Conservation (phyloP, 2,797 vertebrate species). For the Oreochromis mossambicus region DNA sequence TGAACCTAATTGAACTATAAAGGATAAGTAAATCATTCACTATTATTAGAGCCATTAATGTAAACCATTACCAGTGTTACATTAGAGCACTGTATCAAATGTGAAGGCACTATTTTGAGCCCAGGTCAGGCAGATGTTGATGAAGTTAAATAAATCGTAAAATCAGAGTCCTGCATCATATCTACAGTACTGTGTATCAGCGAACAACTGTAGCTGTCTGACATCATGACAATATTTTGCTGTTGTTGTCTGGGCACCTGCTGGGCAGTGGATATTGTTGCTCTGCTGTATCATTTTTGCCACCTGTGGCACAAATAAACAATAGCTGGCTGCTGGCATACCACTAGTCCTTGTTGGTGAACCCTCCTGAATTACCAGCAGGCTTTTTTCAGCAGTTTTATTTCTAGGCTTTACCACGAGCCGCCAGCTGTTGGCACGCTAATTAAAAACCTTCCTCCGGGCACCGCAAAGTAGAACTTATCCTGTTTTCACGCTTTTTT, state of each 20-base stretch:
- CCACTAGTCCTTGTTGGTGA: neutral
- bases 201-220: neutral
- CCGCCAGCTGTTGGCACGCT: neutral
- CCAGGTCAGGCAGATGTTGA: neutral
- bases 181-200: neutral
- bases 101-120: neutral
- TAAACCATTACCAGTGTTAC: neutral
- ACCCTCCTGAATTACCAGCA: constrained; percentile 8
- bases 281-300: neutral
- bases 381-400: neutral
- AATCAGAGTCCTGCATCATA: neutral
- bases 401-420: neutral
- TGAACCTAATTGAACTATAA: neutral
- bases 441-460: neutral
- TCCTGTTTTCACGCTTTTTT: too few relatives aligned
- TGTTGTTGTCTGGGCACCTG: neutral
- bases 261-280: neutral
- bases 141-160: neutral
- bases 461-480: neutral
- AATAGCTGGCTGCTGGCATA: constrained; percentile 7
- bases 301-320: constrained; percentile 3
- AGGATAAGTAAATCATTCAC: neutral
- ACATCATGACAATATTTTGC: neutral
- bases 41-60: rapidly evolving
- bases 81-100: neutral